Conservation (phyloP, 2,113 vertebrate genomes). For the Clarias gariepinus region DNA sequence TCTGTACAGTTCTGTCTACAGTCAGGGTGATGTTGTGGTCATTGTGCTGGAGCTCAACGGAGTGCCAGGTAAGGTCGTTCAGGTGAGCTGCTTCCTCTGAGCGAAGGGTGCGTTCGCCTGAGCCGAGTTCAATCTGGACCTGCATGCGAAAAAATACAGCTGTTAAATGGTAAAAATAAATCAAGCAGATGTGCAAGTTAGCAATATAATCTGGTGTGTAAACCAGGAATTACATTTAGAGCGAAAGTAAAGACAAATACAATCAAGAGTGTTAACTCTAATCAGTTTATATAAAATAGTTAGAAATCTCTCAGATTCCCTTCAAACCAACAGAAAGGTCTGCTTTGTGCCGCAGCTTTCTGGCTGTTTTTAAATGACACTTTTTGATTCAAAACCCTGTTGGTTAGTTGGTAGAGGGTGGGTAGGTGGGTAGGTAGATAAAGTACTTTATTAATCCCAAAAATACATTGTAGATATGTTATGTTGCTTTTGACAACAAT, state of each 20-base stretch:
- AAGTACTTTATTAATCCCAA: too few relatives aligned
- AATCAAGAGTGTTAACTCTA: neutral
- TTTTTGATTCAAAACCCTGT: neutral
- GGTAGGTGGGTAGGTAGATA: too few relatives aligned
- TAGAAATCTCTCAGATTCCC: neutral
- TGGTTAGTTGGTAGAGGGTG: neutral
- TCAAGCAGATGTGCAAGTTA: neutral
- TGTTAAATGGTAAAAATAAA: neutral
- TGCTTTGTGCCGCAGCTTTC: neutral
- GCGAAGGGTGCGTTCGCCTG: slow-evolving; percentile 68
- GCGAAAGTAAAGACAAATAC: neutral
- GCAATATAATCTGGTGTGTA: neutral
- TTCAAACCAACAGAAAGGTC: neutral
- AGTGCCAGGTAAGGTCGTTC: slow-evolving; percentile 82
- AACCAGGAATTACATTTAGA: neutral
- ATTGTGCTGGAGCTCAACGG: slow-evolving; percentile 72
- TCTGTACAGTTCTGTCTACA: slow-evolving; percentile 71
- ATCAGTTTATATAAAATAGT: neutral
- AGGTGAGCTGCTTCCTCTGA: slow-evolving; percentile 72
- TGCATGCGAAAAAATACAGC: slow-evolving; percentile 54
- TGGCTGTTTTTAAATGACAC: neutral
- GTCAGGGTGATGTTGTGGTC: slow-evolving; percentile 69
- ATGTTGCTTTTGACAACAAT: too few relatives aligned
- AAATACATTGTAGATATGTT: too few relatives aligned
- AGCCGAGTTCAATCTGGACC: slow-evolving; percentile 79